Evolutionary conservation across 2,888 invertebrate genomes (phyloP), one percentile per base, ranked within the genome.

Genomic region (Litoditis marina): DNA sequence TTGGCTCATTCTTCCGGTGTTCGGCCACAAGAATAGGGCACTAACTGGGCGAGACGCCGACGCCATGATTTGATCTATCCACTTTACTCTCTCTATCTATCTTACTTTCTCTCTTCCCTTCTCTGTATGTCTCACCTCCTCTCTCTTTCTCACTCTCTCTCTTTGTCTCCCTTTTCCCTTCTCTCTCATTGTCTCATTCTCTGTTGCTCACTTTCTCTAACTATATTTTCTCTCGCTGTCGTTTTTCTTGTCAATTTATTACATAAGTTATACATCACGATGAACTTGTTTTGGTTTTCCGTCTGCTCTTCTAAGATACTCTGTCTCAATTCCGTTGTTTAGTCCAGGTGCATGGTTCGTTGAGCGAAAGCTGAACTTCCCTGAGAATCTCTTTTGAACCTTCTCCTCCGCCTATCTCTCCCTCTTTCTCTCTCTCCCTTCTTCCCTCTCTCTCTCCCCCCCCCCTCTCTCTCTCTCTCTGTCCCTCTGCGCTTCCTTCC

Each of bases 301-400:
- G n/a, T n/a, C n/a, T n/a, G n/a, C n/a, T n/a, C n/a, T n/a, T n/a
- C n/a, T n/a, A n/a, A n/a, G n/a, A n/a, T n/a, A n/a, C n/a, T n/a
- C n/a, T n/a, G n/a, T n/a, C n/a, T n/a, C n/a, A n/a, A n/a, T n/a
- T n/a, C n/a, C n/a, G n/a, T n/a, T n/a, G n/a, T n/a, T n/a, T n/a
- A n/a, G n/a, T 39, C 39, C 39, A 13, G 39, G 39, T 13, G n/a
- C n/a, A 39, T 39, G 11, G 11, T 39, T 39, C 11, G 11, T 39
- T 39, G 39, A 39, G n/a, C 39, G n/a, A 39, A 13, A 13, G n/a
- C 13, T 13, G 39, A 13, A 39, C 11, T 13, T 13, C 11, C 39
- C 39, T 39, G 39, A 39, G 39, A 58, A 55, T 57, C 50, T 63
- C 56, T 51, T 46, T 57, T 56, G 31, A 49, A 16, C 30, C 50